Percentiles rank a stretch among this genome's conserved stretches.
Evolutionary conservation across 1,140 invertebrate species (phyloP).

Genomic region (Kradibia gibbosae): DNA sequence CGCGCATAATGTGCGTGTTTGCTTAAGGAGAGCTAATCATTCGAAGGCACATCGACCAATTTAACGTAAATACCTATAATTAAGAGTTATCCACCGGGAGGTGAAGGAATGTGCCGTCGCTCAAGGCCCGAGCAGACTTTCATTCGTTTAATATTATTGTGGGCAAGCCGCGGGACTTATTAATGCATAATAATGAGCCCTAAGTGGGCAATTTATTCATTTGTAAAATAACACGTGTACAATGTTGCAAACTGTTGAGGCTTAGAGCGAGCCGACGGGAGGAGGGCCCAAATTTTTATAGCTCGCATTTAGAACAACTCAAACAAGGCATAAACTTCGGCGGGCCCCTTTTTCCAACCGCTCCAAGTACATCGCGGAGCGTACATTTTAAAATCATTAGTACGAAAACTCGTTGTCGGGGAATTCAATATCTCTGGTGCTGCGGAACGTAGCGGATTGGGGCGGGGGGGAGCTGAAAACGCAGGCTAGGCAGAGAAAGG

Average conservation of each 20-base stretch:
- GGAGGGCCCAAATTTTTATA: neutral
- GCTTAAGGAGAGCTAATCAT: too few species aligned
- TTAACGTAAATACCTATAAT: too few species aligned
- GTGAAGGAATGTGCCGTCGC: too few species aligned
- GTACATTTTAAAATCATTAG: constrained; percentile 30
- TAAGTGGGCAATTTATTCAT: neutral
- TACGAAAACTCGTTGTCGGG: neutral
- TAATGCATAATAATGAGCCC: too few species aligned
- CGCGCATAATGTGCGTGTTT: too few species aligned
- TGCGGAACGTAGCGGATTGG: neutral
- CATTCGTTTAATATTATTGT: too few species aligned
- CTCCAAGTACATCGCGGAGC: neutral
- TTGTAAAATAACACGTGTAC: neutral
- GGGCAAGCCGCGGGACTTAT: too few species aligned
- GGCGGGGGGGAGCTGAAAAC: neutral
- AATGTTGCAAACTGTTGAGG: neutral
- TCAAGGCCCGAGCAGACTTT: too few species aligned
- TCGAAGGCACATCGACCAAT: too few species aligned
- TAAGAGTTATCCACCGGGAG: too few species aligned
- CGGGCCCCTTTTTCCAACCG: neutral
- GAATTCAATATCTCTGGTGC: neutral
- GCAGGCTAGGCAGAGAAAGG: neutral
- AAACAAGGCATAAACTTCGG: neutral
- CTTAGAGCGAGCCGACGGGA: neutral
- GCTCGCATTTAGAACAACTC: neutral